Base-by-base conservation (phyloP, 2,113 vertebrate species). In the Pyxicephalus adspersus region DNA sequence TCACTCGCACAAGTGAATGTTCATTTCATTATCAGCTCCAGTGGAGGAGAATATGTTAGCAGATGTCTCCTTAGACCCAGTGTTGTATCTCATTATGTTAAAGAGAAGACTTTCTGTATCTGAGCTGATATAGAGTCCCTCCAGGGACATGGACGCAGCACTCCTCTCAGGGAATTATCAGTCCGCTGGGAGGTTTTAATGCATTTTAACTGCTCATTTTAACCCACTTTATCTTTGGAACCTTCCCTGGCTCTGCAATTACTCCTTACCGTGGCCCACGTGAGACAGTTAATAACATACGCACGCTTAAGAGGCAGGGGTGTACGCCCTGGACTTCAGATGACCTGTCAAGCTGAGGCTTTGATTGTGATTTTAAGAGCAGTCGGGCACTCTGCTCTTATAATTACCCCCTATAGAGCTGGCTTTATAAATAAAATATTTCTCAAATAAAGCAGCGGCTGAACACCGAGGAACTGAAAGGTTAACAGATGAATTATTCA, bases 131-230 rank as follows among this genome's bases (percentile, higher is more conserved):
- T 65, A 77, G 60, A 52, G 45, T 20, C 61, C 75, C 75, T 31
- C 61, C 23, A 65, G 75, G 75, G 75, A 77, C 22, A 45, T 9
- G 75, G 61, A 54, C 26, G 23, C 20, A 22, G 17, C 25, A 64
- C 61, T 65, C 75, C 75, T 64, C 74, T 76, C 13, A 52, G 73
- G 73, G 58, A 76, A 58, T 63, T 76, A 50, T 76, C 61, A 28
- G 45, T 65, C 74, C 60, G 45, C 61, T 28, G 60, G 60, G 75
- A 65, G 75, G 45, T 77, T 64, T 64, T 77, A 77, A 77, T 77
- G 61, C 75, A 77, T 77, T 77, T 77, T 77, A 77, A 77, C 75
- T 54, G 60, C 75, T 77, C 75, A 77, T 77, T 77, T 77, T 64
- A 64, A 54, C 38, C 60, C 61, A 77, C 60, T 64, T 65, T 64